Evolutionary conservation across 2,113 vertebrate genomes (phyloP), one percentile per base, ranked within the genome.

Genomic region (Gymnobelideus leadbeateri): DNA sequence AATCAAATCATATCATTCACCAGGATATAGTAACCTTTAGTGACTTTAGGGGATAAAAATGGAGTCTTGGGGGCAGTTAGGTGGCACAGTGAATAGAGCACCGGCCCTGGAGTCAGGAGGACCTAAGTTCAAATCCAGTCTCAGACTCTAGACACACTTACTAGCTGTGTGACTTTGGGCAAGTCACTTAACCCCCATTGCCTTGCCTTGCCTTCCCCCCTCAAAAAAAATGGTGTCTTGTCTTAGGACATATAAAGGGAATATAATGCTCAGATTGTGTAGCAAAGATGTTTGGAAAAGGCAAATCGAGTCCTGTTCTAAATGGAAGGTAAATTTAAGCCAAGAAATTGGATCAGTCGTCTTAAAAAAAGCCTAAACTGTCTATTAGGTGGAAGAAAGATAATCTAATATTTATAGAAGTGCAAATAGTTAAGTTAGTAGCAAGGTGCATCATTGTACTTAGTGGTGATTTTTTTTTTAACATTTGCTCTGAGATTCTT

Each of bases 1-100:
- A 97, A 25, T 91, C 52, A 94, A 55, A 89, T 57, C 93, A 52
- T 97, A 91, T 84, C 49, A 90, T 92, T 91, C 37, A 55, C 12
- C 49, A 24, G 53, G 91, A 95, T 24, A 51, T 52, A 93, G 10
- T 89, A 94, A 90, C 49, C 68, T 26, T 19, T 37, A 95, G 91
- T 53, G 53, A 91, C 47, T n/a, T 54, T 8, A 37, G n/a, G n/a
- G 7, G 6, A 8, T 19, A 43, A 84, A 16, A 43, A 84, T 23
- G n/a, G 68, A 23, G 19, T 43, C 23, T 84, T 84, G n/a, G 47
- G 47, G 47, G 47, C 47, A 49, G 4, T 49, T 49, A 49, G 47
- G 47, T 49, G 2, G 47, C 47, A 49, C 47, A 2, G 47, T 49
- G 2, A 49, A 49, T 49, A 49, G 47, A 49, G 47, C 47, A 49